Base-by-base conservation (phyloP, 2,797 vertebrate genomes). In the Schizothorax lantsangensis region DNA sequence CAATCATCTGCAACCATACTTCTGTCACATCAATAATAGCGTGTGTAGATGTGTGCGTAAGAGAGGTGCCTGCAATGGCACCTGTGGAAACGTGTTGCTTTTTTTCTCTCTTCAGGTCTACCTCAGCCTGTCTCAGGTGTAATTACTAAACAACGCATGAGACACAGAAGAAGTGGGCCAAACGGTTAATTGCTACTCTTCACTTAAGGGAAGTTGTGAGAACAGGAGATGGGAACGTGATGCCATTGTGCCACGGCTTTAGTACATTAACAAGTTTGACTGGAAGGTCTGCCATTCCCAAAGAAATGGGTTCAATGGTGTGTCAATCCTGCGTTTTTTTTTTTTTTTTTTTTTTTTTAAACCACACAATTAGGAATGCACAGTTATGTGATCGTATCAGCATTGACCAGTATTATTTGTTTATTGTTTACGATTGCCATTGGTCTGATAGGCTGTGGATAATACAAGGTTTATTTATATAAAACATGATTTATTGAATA, bases 1-100 rank as follows among this genome's bases (percentile, higher is more conserved):
- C 94, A 94, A 91, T 88, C 92, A 90, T 83, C 92, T 92, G 90
- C 90, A 92, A 93, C 94, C 90, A 93, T 92, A 94, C 95, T 94
- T 94, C 93, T 91, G 90, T 90, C 91, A 94, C 92, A 91, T 95
- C 93, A 94, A 89, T 93, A 93, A 90, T 86, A 90, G 88, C 83
- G 86, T 91, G 83, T 84, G 88, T 89, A 86, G 19, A 66, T 72
- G 72, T 81, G 78, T 84, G 87, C 36, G 66, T 78, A 64, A 59
- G 79, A 38, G 49, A 77, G 57, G 40, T 64, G 64, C 66, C 43
- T 86, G 69, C 54, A 11, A 57, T 83, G 52, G 83, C 80, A 83
- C 30, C 52, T 5, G 10, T 72, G 21, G 72, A 47, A 45, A 79
- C 4, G 5, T 45, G 66, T 26, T 45, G 57, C n/a, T 11, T 47